Evolutionary conservation across 2,113 vertebrate species (phyloP), one percentile per base, ranked within the genome.

Genomic region (Eleginops maclovinus): DNA sequence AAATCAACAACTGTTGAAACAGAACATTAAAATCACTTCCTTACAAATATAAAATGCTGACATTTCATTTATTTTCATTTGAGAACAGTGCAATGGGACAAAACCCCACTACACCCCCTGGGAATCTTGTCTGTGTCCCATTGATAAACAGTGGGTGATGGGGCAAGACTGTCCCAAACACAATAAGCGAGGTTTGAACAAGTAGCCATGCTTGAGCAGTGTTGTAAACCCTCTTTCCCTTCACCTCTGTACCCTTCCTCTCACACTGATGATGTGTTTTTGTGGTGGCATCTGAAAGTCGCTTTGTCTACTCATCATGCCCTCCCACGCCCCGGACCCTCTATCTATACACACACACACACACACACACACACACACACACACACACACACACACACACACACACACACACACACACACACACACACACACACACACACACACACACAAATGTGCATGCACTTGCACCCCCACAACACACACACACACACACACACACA

Each of bases 281-380:
- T 90, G 88, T 90, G 75, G 64, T 85, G 85, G 76, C 87, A 83
- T 86, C 75, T 92, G 73, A 90, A 89, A 91, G 83, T 89, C 22
- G 83, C 80, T 86, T 93, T 92, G 89, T 92, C 88, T 80, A 44
- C 65, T 71, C 67, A 58, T 53, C 74, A 9, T 79, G 60, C 75
- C 59, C 80, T 72, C 84, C 69, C 73, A 64, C 47, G 19, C 79
- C 79, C 70, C 44, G 3, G 46, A 79, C 75, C 62, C 36, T 75
- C 28, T 36, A 59, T 55, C 79, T 64, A 73, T 40, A 75, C 74
- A 71, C 72, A 53, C 55, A 69, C 62, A 55, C n/a, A 56, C 43
- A 28, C 19, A 22, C 51, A 46, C n/a, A n/a, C 56, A 28, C 49
- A 49, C 19, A 28, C 50, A 74, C 75, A 65, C 74, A 55, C 58